Base-by-base conservation (phyloP, 1,140 invertebrate genomes). In the Lordiphosa stackelbergi region DNA sequence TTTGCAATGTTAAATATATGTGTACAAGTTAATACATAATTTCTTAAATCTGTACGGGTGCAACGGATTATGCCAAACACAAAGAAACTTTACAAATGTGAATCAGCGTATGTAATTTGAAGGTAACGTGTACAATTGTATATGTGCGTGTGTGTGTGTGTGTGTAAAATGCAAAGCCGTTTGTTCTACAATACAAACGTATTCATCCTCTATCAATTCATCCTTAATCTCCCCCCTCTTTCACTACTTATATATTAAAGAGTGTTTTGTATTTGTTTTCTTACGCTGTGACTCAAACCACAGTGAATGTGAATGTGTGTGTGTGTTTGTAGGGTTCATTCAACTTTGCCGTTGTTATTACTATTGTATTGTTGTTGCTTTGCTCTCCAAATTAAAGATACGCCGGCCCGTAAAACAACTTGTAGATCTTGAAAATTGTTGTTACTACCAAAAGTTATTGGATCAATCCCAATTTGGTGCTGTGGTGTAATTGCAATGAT, bases 51-150 rank as follows among this genome's bases (percentile, higher is more conserved):
- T 28, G 0, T 7, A 5, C 24, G 6, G 6, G 24, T 28, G 24
- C 24, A 28, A 28, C 24, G 6, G 24, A 28, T 28, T 28, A 28
- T 28, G 6, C 24, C 24, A 28, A 28, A 7, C 24, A 28, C 24
- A 28, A 28, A 28, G 24, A 28, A 28, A 28, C 24, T 11, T 46
- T 22, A 11, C 31, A 13, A 12, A 46, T 16, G 31, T 31, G 19
- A 46, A 46, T 31, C 43, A 31, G 31, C 24, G 43, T 11, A 28
- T 8, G 31, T 46, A 24, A 46, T 12, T 46, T 28, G 31, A 46
- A 46, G 1, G 11, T 11, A 22, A 11, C 24, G 12, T 45, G 22
- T 45, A 28, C 9, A 5, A 5, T 22, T 6, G 10, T 24, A 45
- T 28, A 2, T 24, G 10, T 24, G n/a, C 0, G 4, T 24, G 10